A percentile compares a stretch with the other conserved stretches of the same genome.
Conservation (phyloP, 1,140 invertebrate genomes). For the Drosophila sucinea region DNA sequence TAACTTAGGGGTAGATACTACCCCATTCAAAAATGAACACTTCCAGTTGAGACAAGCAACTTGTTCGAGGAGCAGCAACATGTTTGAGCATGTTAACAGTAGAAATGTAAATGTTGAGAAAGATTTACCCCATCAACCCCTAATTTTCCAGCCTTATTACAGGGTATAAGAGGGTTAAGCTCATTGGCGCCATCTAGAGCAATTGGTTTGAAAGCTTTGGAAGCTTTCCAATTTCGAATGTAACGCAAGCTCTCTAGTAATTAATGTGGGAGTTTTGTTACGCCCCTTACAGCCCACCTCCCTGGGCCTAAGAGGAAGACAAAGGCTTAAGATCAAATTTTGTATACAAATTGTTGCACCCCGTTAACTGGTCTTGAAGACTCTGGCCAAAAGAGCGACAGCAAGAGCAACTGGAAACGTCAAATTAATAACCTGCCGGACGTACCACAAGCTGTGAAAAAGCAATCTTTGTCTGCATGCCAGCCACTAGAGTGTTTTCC, state of each 20-base stretch:
- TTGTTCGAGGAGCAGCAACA: conserved; percentile 8
- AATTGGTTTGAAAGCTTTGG: conserved; percentile 23
- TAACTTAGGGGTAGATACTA: neutral
- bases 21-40: conserved; percentile 57
- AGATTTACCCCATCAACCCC: neutral
- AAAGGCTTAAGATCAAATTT: neutral
- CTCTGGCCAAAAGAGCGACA: conserved; percentile 10
- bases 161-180: conserved; percentile 35
- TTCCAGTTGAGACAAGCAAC: conserved; percentile 50
- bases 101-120: neutral
- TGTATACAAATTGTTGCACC: conserved; percentile 72
- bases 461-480: conserved; percentile 74
- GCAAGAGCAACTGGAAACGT: conserved; percentile 62
- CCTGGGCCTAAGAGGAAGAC: neutral
- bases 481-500: conserved; percentile 46
- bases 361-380: conserved; percentile 37
- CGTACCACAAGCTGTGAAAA: conserved; percentile 80
- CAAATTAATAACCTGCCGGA: conserved; percentile 79
- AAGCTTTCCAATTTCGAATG: conserved; percentile 16
- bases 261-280: conserved; percentile 26
- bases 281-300: neutral
- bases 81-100: conserved; percentile 2
- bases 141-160: conserved; percentile 8
- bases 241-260: conserved; percentile 18
- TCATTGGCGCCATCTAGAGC: conserved; percentile 30